Conservation (phyloP, 2,797 vertebrate genomes). For the Morelia viridis region DNA sequence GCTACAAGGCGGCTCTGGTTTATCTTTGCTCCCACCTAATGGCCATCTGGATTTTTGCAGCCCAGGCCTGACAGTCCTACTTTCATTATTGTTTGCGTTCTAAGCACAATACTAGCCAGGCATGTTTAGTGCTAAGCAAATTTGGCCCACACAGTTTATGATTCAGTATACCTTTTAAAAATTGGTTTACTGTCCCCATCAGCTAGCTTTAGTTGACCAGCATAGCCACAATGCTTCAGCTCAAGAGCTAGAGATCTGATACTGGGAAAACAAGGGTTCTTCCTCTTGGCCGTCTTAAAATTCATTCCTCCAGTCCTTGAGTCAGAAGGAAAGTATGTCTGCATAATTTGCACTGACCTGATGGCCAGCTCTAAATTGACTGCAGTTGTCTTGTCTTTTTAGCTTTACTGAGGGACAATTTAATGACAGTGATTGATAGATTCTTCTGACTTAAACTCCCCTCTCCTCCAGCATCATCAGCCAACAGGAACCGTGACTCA, state of each 20-base stretch:
- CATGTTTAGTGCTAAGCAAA: neutral
- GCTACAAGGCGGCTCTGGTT: neutral
- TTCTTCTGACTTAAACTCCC: neutral
- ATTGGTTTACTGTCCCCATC: no score
- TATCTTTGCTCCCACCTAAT: neutral
- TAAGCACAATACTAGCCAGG: neutral
- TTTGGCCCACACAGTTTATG: no score
- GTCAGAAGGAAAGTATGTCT: neutral
- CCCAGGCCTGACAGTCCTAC: neutral
- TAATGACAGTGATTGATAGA: neutral
- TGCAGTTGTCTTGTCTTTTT: neutral
- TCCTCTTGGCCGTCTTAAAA: no score
- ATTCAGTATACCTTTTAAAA: no score
- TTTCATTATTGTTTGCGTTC: neutral
- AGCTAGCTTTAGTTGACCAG: no score
- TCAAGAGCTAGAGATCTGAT: no score
- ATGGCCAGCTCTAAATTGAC: neutral
- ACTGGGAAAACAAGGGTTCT: no score
- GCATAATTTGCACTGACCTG: neutral
- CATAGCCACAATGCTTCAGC: no score
- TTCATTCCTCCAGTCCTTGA: neutral
- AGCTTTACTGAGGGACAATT: neutral
- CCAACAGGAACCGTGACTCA: neutral
- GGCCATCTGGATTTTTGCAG: neutral
- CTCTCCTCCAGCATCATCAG: neutral